Evolutionary conservation across 35 echinoderm and acorn worm genomes (phyloP), one percentile per base, ranked within the genome.

Genomic region (Ophiothrix spiculata): DNA sequence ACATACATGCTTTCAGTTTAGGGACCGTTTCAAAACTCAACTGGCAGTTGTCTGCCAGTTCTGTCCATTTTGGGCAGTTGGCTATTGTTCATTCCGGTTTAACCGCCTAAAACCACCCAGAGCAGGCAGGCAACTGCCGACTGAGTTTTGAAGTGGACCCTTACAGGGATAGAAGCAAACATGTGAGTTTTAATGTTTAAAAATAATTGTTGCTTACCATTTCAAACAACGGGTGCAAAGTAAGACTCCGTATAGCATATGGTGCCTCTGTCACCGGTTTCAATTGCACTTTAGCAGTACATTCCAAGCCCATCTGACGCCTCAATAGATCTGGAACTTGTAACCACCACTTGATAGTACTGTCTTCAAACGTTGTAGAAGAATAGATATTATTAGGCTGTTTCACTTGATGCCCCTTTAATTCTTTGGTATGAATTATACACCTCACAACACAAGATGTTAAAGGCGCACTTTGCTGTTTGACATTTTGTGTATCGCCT

Each of bases 271-370:
- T 69, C 17, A 99, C 87, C 0, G 91, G 88, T 76, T 78, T 69
- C 31, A 99, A 64, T 73, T 89, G 74, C 25, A 99, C 92, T 75
- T 86, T 87, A 0, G 88, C 77, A 1, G 92, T 91, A 32, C 91
- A 39, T 83, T 94, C 96, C 64, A 99, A 80, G 17, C 89, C 85
- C 13, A 94, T 60, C 83, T 98, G 95, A 31, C 95, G 78, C 11
- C 95, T 45, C 1, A 98, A 46, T 19, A 98, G 74, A 41, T 98
- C 95, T 4, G 91, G 92, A 23, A 98, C 77, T 83, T 98, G 95
- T 0, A 98, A 37, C 14, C 85, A 93, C 94, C 94, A 97, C 25
- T 86, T 39, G 33, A 91, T 90, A 15, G 85, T 36, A 63, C 54
- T 87, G 39, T 95, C 89, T 33, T 91, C 79, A 69, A 95, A 95